Evolutionary conservation across 2,113 vertebrate genomes (phyloP).

Genomic region (Salvelinus fontinalis): DNA sequence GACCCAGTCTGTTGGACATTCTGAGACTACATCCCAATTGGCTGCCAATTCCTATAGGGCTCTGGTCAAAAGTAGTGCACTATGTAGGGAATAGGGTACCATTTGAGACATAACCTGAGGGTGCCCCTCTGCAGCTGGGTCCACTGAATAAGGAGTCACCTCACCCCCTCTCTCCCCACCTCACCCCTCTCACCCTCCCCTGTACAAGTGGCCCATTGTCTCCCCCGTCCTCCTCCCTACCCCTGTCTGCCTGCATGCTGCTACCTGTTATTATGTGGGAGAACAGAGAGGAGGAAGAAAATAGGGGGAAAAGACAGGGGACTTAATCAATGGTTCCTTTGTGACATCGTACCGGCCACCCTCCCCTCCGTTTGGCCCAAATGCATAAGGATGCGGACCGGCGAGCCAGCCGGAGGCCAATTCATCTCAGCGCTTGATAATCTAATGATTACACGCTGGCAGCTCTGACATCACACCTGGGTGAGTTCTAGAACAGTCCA

Average conservation of each 20-base stretch:
- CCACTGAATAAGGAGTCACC: no score
- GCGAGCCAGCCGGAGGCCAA: constrained; percentile 3
- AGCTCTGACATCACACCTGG: constrained; percentile 1
- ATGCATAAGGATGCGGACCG: not conserved
- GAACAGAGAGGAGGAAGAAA: not conserved
- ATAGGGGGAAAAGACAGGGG: not conserved
- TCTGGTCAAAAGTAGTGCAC: no score
- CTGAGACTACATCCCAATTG: not conserved
- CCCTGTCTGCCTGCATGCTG: constrained; percentile 8
- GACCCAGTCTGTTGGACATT: not conserved
- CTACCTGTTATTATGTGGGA: constrained; percentile 13
- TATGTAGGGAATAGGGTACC: no score
- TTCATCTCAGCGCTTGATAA: not conserved
- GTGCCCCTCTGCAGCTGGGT: not conserved
- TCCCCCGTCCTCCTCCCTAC: not conserved
- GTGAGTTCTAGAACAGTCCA: not conserved
- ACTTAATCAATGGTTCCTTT: constrained; percentile 8
- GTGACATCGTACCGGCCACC: not conserved
- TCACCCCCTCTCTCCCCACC: not conserved
- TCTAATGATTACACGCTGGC: not conserved
- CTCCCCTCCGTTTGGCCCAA: not conserved
- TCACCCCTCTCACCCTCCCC: not conserved
- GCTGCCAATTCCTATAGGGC: no score
- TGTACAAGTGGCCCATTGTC: constrained; percentile 7
- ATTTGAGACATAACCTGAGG: not conserved